phyloP scores from a whole-genome alignment of 2,888 invertebrate genomes.

The Lasius platythorax region DNA sequence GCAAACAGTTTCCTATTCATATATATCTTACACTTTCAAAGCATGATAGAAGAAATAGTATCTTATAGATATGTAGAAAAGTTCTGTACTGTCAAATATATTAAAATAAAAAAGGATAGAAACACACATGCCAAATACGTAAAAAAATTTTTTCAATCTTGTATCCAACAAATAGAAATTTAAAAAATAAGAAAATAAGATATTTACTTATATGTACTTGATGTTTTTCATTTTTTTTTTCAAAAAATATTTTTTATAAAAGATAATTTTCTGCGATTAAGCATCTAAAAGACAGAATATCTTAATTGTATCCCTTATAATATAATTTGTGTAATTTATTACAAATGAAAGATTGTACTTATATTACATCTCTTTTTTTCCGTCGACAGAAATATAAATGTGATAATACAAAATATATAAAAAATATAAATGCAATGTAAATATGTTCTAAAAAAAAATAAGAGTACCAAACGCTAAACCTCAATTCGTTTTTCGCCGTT shows the following conservation, averaged over 20 bases:
- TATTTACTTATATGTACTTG: background rate
- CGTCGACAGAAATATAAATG: too few species aligned
- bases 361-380: too few species aligned
- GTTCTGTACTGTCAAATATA: slow-evolving; percentile 18
- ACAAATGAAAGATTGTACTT: too few species aligned
- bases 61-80: slow-evolving; percentile 16
- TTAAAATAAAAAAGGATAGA: slow-evolving; percentile 1
- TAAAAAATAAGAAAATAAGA: background rate
- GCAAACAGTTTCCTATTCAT: slow-evolving; percentile 49
- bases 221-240: background rate
- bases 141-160: background rate
- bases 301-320: background rate
- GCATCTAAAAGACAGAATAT: background rate
- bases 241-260: background rate
- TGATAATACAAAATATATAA: too few species aligned
- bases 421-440: too few species aligned
- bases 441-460: too few species aligned
- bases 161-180: background rate
- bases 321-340: too few species aligned
- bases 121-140: background rate
- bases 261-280: background rate
- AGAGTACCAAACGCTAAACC: too few species aligned
- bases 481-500: too few species aligned
- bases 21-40: slow-evolving; percentile 41
- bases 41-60: slow-evolving; percentile 26